Evolutionary conservation across 2,888 invertebrate species (phyloP), one percentile per base, ranked within the genome.

Genomic region (Strigamia crassipes): DNA sequence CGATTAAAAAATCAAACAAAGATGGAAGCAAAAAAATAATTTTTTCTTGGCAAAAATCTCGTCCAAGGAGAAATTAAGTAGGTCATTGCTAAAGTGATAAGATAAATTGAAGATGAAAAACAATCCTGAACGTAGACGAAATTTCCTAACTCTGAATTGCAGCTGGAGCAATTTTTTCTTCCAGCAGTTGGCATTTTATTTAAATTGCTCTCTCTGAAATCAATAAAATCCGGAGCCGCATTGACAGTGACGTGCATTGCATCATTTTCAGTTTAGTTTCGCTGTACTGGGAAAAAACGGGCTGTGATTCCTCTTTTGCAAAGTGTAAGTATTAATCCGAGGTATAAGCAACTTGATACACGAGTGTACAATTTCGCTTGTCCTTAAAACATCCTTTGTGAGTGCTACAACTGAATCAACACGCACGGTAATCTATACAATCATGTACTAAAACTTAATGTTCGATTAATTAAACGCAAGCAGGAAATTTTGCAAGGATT

Each of bases 221-320:
- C 56, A 56, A 56, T 56, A 56, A 56, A 56, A 56, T 56, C 56
- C 56, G 56, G 56, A 56, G 56, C 56, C 56, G 56, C 56, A 56
- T 15, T 56, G 56, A 56, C 21, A 56, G 56, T 56, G 56, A 56
- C 56, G 56, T 56, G 56, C 56, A 56, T 56, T 56, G 56, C 56
- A 56, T 56, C 56, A 56, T 56, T 56, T 46, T 56, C 56, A 18
- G 56, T 56, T 51, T 18, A 56, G 56, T 18, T n/a, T 1, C 1
- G n/a, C 21, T 56, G 56, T 56, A 56, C 56, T 56, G 8, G 18
- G 56, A 18, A 56, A 56, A 56, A 56, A 18, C 21, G 15, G 21
- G 56, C 56, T 56, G 13, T 56, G 56, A 56, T 18, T 56, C 56
- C 18, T 18, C n/a, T 18, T 56, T 56, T 18, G 56, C 9, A 9